These are phyloP conservation scores for Mohoua ochrocephala DNA, from an alignment of 2,113 vertebrate genomes.

Conservation along the genomic window DNA sequence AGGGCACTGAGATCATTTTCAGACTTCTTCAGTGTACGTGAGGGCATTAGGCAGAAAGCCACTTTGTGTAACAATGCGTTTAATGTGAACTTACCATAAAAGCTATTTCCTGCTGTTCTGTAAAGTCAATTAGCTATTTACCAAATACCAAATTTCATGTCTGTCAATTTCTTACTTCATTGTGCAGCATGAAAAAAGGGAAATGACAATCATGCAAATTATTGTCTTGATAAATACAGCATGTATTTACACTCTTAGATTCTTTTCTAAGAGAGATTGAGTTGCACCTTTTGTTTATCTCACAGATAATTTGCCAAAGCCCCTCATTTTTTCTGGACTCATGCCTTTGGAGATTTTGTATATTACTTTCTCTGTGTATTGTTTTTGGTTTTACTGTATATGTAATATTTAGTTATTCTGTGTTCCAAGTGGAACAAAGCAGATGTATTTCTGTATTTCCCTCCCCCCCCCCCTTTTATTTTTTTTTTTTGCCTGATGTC, in stretches of 20 bases:
- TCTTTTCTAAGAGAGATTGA: not conserved
- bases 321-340: not conserved
- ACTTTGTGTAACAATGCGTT: conserved; percentile 16
- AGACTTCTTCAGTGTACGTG: not conserved
- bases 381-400: not conserved
- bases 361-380: not conserved
- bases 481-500: not conserved
- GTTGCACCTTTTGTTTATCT: not conserved
- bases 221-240: not conserved
- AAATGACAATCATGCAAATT: not conserved
- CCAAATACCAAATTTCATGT: conserved; percentile 11
- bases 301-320: not conserved
- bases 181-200: not conserved
- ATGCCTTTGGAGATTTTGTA: not conserved
- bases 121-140: conserved; percentile 57
- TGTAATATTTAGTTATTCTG: not conserved
- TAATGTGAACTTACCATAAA: conserved; percentile 53
- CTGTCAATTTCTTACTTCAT: not conserved
- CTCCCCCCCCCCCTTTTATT: no score
- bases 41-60: conserved; percentile 51
- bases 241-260: not conserved
- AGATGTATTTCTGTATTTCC: not conserved
- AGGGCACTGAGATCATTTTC: conserved; percentile 2
- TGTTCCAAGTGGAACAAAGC: not conserved
- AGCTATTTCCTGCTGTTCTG: conserved; percentile 61